phyloP scores from a whole-genome alignment of 2,888 invertebrate genomes.

The Drosophila mercatorum region DNA sequence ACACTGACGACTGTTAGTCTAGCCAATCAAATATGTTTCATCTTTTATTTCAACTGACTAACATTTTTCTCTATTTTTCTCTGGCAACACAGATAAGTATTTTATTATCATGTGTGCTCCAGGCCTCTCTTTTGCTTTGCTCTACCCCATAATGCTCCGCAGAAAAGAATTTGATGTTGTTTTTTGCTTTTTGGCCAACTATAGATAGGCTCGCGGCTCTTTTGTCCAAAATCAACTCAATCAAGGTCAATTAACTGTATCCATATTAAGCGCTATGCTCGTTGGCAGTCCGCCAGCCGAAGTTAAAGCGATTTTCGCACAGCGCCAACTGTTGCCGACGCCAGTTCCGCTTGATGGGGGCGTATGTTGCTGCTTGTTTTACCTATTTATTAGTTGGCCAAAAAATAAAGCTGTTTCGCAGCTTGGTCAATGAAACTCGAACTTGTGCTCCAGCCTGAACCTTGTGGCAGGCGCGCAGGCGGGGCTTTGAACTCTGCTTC shows the following conservation, averaged over 20 bases:
- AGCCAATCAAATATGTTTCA: no score
- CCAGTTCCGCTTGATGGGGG: constrained; percentile 71
- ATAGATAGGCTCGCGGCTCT: constrained; percentile 26
- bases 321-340: constrained; percentile 40
- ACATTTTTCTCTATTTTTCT: background rate
- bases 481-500: constrained; percentile 68
- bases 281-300: constrained; percentile 31
- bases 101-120: background rate
- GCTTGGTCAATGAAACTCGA: constrained; percentile 70
- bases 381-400: constrained; percentile 62
- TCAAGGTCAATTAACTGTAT: constrained; percentile 84
- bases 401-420: constrained; percentile 56
- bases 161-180: constrained; percentile 4
- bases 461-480: constrained; percentile 37
- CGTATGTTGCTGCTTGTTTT: constrained; percentile 40
- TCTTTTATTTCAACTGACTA: background rate
- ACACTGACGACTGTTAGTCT: no score
- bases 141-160: background rate
- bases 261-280: constrained; percentile 68
- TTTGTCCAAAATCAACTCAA: constrained; percentile 71
- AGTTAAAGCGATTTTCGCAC: constrained; percentile 62
- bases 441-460: constrained; percentile 42
- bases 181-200: constrained; percentile 8
- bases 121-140: background rate
- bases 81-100: background rate